A percentile compares a stretch with the other conserved stretches of the same genome.
Conservation (phyloP, 2,113 vertebrate genomes). For the Puma concolor region DNA sequence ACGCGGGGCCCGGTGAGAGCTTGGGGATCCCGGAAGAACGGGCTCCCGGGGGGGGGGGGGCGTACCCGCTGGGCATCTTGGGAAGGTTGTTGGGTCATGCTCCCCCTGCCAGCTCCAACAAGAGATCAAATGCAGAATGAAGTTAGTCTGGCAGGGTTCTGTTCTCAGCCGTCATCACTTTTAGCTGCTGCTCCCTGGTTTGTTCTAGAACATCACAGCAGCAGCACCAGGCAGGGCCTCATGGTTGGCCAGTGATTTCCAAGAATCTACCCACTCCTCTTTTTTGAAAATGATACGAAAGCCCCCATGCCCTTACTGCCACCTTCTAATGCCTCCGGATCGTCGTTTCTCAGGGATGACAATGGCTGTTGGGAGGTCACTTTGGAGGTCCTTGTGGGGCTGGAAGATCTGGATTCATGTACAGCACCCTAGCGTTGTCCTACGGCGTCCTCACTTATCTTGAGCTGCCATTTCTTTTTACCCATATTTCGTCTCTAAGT, state of each 20-base stretch:
- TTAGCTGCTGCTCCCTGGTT: not conserved
- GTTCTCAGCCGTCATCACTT: not conserved
- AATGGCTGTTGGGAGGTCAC: accelerated
- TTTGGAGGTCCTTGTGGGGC: not conserved
- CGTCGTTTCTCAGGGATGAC: not conserved
- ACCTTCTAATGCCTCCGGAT: not conserved
- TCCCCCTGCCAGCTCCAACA: not conserved
- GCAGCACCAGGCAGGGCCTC: not conserved
- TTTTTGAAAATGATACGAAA: not conserved
- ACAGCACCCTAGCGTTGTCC: not conserved
- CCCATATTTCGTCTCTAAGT: slow-evolving; percentile 39
- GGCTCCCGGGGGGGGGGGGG: accelerated
- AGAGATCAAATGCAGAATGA: not conserved
- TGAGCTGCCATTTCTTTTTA: slow-evolving; percentile 2
- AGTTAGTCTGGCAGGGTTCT: not conserved
- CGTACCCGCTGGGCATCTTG: accelerated
- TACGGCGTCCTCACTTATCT: not conserved
- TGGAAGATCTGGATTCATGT: not conserved
- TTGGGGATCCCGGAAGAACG: no score
- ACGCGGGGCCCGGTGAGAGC: accelerated
- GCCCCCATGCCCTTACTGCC: no score
- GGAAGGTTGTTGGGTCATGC: accelerated
- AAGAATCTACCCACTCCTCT: not conserved
- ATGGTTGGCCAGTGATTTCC: not conserved
- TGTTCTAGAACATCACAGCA: not conserved